Evolutionary conservation across 1,140 invertebrate species (phyloP).

Genomic region (Saccostrea glomerata): DNA sequence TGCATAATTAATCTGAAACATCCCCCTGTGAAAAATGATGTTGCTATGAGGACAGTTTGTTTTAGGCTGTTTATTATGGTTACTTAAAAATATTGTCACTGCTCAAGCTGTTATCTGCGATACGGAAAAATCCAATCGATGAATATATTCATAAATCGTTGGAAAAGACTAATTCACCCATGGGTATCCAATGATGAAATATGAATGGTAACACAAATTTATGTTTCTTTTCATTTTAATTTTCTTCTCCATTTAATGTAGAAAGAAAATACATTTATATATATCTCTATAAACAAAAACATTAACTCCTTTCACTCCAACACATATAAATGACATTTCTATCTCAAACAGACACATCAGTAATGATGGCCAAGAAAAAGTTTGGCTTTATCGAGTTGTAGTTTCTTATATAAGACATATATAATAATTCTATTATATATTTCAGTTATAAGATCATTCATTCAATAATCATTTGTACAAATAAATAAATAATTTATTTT

Average conservation of each 20-base stretch:
- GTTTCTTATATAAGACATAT: background rate
- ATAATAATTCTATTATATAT: background rate
- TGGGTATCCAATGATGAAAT: too few species aligned
- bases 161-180: too few species aligned
- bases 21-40: too few species aligned
- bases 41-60: too few species aligned
- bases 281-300: background rate
- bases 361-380: background rate
- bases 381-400: background rate
- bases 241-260: conserved; percentile 30
- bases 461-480: conserved; percentile 36
- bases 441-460: conserved; percentile 37
- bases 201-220: background rate
- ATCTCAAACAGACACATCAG: background rate
- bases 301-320: background rate
- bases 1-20: too few species aligned
- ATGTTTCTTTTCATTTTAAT: conserved; percentile 10
- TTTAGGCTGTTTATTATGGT: too few species aligned
- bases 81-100: too few species aligned
- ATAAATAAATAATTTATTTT: conserved; percentile 31
- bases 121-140: too few species aligned
- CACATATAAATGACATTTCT: background rate
- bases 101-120: too few species aligned
- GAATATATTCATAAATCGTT: too few species aligned
- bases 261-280: background rate